phyloP scores from a whole-genome alignment of 2,113 vertebrate species.

The Clarias macrocephalus region DNA sequence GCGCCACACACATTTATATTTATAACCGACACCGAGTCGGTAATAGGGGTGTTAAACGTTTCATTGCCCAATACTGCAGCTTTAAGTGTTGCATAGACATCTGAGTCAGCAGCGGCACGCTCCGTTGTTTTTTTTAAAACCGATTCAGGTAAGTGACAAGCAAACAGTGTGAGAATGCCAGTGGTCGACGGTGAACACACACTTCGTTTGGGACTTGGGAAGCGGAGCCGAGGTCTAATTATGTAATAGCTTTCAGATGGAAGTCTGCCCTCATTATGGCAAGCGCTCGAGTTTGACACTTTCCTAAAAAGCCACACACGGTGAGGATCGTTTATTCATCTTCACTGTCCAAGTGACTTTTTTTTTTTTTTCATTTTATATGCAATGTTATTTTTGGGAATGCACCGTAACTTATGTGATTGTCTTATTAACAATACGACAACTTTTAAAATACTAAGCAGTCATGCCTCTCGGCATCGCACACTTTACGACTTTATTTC shows the following conservation, averaged over 20 bases:
- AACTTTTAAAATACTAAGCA: not conserved
- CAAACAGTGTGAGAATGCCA: not conserved
- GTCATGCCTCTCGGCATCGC: not conserved
- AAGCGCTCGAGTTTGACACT: not conserved
- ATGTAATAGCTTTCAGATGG: conserved; percentile 39
- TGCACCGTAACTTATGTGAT: not conserved
- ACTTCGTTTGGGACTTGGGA: conserved; percentile 13
- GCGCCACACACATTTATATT: conserved; percentile 1
- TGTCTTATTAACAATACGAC: not conserved
- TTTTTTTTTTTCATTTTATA: not conserved
- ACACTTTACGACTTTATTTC: not conserved
- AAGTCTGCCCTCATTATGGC: not conserved
- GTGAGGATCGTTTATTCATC: not conserved
- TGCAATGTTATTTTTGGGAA: not conserved
- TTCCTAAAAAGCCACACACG: conserved; percentile 11
- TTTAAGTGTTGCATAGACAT: conserved; percentile 13
- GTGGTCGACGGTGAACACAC: not conserved
- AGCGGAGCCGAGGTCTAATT: conserved; percentile 33
- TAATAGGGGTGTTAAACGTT: conserved; percentile 23
- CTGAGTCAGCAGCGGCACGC: not conserved
- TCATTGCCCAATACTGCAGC: conserved; percentile 23
- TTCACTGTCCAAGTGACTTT: not conserved
- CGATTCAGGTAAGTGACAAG: conserved; percentile 13
- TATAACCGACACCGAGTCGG: not conserved
- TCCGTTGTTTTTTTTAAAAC: not conserved